These are phyloP conservation scores for Drosophila grimshawi DNA, from an alignment of 1,140 invertebrate species.

Conservation along the genomic window DNA sequence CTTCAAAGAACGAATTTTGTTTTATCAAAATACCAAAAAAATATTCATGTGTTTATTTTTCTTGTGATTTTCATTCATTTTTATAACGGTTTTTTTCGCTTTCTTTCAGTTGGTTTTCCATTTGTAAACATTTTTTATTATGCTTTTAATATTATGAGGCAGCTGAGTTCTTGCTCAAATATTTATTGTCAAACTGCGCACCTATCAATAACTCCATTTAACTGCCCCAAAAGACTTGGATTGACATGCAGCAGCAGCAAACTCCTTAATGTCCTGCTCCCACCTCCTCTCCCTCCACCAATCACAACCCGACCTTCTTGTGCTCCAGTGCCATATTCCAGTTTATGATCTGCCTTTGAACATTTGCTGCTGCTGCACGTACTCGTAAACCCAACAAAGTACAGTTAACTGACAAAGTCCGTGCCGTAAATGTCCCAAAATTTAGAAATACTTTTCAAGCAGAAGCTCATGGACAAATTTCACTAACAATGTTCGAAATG, in stretches of 20 bases:
- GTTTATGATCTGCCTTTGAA: constrained; percentile 14
- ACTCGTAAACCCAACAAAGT: constrained; percentile 62
- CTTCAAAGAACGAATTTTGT: background rate
- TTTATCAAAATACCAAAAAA: background rate
- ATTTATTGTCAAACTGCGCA: constrained; percentile 9
- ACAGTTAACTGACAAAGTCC: constrained; percentile 68
- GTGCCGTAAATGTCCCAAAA: constrained; percentile 57
- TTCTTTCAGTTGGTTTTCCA: background rate
- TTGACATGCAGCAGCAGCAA: constrained; percentile 12
- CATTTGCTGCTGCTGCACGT: constrained; percentile 51
- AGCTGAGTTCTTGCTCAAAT: background rate
- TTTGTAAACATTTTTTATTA: constrained; percentile 1
- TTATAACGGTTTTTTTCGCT: background rate
- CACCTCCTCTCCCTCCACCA: too few relatives aligned
- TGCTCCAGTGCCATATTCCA: constrained; percentile 6
- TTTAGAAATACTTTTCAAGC: constrained; percentile 48
- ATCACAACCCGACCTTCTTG: background rate
- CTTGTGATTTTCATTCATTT: too few relatives aligned
- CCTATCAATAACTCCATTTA: constrained; percentile 32
- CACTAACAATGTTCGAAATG: constrained; percentile 48
- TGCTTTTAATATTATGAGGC: background rate
- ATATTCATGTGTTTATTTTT: too few relatives aligned
- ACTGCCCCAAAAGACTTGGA: background rate
- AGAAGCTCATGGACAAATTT: constrained; percentile 12
- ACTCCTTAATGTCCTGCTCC: constrained; percentile 11